These are phyloP conservation scores for Hesperia comma DNA, from an alignment of 2,888 invertebrate species.

Conservation along the genomic window DNA sequence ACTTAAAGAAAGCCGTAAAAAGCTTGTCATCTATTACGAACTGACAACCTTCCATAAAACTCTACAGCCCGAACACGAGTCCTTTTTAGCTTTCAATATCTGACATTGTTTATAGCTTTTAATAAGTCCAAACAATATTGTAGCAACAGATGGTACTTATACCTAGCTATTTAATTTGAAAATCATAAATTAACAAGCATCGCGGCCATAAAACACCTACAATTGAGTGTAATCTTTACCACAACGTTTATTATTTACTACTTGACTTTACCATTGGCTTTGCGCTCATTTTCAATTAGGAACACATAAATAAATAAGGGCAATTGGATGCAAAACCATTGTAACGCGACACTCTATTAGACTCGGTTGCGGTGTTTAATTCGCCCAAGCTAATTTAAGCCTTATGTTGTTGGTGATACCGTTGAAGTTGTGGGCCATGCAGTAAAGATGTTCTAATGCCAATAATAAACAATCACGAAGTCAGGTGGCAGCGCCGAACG, in stretches of 20 bases:
- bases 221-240: constrained; percentile 15
- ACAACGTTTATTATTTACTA: background rate
- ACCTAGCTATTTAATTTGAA: background rate
- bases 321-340: constrained; percentile 35
- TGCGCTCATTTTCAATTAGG: constrained; percentile 29
- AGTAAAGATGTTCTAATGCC: constrained; percentile 16
- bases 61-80: background rate
- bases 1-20: too few relatives aligned
- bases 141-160: background rate
- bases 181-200: background rate
- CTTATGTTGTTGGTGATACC: background rate
- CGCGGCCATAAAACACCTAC: background rate
- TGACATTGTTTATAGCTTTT: too few relatives aligned
- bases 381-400: background rate
- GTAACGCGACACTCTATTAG: constrained; percentile 34
- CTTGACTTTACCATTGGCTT: constrained; percentile 24
- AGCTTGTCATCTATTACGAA: too few relatives aligned
- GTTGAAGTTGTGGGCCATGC: background rate
- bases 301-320: constrained; percentile 35
- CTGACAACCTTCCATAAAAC: too few relatives aligned
- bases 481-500: constrained; percentile 29
- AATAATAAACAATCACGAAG: constrained; percentile 29
- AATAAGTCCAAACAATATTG: background rate
- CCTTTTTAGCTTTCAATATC: background rate
- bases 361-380: constrained; percentile 7